These are phyloP conservation scores for Campoletis raptor DNA, from an alignment of 2,888 invertebrate species.

Conservation along the genomic window DNA sequence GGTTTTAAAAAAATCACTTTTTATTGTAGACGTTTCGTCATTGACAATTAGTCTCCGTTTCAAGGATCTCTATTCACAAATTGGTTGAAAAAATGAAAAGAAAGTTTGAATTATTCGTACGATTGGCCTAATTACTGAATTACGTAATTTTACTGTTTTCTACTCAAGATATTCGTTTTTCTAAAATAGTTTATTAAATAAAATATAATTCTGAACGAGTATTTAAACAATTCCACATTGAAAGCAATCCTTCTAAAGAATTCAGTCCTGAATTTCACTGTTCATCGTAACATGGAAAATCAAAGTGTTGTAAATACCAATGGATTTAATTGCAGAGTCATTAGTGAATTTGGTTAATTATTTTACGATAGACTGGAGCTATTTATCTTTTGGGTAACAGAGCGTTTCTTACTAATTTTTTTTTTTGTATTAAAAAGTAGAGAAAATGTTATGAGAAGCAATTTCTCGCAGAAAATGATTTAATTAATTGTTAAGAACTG, in stretches of 20 bases:
- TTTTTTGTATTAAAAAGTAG: too few species aligned
- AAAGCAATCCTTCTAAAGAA: background rate
- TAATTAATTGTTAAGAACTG: background rate
- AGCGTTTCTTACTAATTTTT: too few species aligned
- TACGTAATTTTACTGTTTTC: background rate
- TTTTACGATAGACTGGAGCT: background rate
- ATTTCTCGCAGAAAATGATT: background rate
- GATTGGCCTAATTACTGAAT: background rate
- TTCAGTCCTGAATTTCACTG: background rate
- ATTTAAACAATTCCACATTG: background rate
- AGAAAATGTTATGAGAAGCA: background rate
- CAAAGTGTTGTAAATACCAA: background rate
- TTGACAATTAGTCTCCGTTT: background rate
- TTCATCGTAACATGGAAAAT: background rate
- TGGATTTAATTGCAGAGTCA: background rate
- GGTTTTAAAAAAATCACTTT: background rate
- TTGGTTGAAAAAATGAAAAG: background rate
- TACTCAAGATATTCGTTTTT: background rate
- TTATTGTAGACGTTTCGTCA: background rate
- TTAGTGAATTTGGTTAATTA: background rate
- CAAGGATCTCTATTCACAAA: background rate
- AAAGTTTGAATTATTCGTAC: background rate
- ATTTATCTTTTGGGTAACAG: background rate
- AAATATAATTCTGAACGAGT: background rate
- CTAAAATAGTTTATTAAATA: background rate